Percentiles rank a stretch among this genome's conserved stretches.
phyloP scores from a whole-genome alignment of 1,140 invertebrate species.

The Drosophila insularis region DNA sequence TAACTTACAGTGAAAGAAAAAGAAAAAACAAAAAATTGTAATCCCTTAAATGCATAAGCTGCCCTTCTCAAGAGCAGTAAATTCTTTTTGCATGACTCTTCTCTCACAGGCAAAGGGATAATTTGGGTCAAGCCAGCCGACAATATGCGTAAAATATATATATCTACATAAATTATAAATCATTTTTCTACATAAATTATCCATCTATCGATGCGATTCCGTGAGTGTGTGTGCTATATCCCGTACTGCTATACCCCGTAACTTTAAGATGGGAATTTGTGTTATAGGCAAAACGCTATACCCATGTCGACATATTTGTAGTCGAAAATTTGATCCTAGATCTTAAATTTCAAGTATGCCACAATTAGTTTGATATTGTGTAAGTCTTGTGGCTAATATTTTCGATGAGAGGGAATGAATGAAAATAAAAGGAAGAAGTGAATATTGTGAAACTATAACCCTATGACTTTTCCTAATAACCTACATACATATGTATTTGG shows the following conservation, averaged over 20 bases:
- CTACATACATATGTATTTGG: too few relatives aligned
- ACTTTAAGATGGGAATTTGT: too few relatives aligned
- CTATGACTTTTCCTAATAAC: too few relatives aligned
- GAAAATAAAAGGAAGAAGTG: too few relatives aligned
- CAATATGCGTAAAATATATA: conserved; percentile 23
- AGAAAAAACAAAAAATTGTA: conserved; percentile 26
- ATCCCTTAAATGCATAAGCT: conserved; percentile 18
- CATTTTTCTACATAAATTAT: conserved; percentile 24
- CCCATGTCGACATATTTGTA: too few relatives aligned
- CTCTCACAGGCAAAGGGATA: conserved; percentile 27
- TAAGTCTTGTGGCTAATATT: too few relatives aligned
- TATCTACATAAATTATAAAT: conserved; percentile 22
- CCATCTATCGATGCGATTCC: neutral
- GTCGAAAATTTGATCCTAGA: too few relatives aligned
- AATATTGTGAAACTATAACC: too few relatives aligned
- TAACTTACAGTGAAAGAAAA: conserved; percentile 19
- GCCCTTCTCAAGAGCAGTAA: conserved; percentile 1
- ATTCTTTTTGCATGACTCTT: conserved; percentile 24
- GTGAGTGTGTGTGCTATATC: neutral
- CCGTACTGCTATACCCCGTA: neutral
- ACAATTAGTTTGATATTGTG: too few relatives aligned
- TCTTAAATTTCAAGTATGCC: too few relatives aligned
- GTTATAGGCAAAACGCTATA: too few relatives aligned
- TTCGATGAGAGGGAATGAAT: too few relatives aligned
- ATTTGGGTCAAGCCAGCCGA: conserved; percentile 33